A percentile compares a stretch with the other conserved stretches of the same genome.
phyloP scores from a whole-genome alignment of 2,797 vertebrate species.

The Pseudochirops cupreus region DNA sequence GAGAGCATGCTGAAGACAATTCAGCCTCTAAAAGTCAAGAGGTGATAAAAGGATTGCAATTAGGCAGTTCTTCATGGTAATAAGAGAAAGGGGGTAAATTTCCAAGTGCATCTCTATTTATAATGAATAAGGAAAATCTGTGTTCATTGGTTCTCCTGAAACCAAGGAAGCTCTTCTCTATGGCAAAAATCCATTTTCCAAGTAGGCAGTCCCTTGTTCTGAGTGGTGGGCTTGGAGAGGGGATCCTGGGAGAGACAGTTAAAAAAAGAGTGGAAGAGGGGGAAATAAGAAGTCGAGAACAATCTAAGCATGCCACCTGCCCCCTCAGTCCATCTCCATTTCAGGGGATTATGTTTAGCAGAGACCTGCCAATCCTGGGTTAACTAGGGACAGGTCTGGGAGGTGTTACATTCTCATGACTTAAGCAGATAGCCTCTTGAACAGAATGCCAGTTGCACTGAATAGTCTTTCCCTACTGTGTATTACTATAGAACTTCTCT shows the following conservation, averaged over 20 bases:
- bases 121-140: neutral
- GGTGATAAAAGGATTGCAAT: neutral
- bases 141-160: neutral
- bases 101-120: neutral
- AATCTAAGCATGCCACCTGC: neutral
- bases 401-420: neutral
- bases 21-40: neutral
- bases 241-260: neutral
- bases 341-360: neutral
- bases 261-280: neutral
- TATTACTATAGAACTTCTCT: neutral
- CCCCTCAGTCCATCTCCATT: neutral
- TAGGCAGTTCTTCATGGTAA: neutral
- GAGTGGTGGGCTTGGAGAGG: neutral
- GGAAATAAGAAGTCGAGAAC: neutral
- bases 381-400: neutral
- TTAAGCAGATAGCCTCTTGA: slow-evolving; percentile 1
- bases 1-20: neutral
- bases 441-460: neutral
- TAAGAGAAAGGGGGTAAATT: neutral
- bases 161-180: neutral
- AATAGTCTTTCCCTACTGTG: neutral
- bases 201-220: neutral
- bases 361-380: neutral
- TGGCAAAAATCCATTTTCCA: neutral